Conservation (phyloP, 1,140 invertebrate species). For the Drosophila takahashii region DNA sequence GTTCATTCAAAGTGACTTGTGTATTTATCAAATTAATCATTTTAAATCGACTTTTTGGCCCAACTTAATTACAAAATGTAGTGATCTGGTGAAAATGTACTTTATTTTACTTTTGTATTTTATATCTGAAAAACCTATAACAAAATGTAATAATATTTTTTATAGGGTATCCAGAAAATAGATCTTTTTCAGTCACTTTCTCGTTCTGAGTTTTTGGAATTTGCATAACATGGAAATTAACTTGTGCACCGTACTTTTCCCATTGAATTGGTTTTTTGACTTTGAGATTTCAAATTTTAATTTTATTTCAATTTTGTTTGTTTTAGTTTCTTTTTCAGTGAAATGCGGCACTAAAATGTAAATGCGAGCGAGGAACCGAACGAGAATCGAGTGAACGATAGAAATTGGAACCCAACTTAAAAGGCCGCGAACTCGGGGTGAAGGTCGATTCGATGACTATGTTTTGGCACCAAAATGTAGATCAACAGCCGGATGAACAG, state of each 20-base stretch:
- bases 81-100: no score
- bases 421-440: constrained; percentile 6
- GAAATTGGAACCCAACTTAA: constrained; percentile 31
- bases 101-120: no score
- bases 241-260: constrained; percentile 43
- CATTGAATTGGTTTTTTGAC: constrained; percentile 37
- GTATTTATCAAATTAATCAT: neutral
- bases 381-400: constrained; percentile 35
- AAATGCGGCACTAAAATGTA: constrained; percentile 66
- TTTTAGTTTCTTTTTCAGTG: constrained; percentile 39
- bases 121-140: no score
- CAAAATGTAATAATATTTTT: no score
- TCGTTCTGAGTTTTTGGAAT: constrained; percentile 23
- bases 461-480: constrained; percentile 67
- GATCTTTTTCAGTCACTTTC: neutral
- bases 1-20: neutral
- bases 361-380: constrained; percentile 33
- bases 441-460: constrained; percentile 58
- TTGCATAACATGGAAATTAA: constrained; percentile 56
- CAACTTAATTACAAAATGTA: no score
- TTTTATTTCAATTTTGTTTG: constrained; percentile 7
- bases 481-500: constrained; percentile 25
- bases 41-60: neutral
- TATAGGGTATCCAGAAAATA: constrained; percentile 1
- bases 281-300: constrained; percentile 2